phyloP scores from a whole-genome alignment of 2,888 invertebrate genomes.

The Adelphocoris suturalis region DNA sequence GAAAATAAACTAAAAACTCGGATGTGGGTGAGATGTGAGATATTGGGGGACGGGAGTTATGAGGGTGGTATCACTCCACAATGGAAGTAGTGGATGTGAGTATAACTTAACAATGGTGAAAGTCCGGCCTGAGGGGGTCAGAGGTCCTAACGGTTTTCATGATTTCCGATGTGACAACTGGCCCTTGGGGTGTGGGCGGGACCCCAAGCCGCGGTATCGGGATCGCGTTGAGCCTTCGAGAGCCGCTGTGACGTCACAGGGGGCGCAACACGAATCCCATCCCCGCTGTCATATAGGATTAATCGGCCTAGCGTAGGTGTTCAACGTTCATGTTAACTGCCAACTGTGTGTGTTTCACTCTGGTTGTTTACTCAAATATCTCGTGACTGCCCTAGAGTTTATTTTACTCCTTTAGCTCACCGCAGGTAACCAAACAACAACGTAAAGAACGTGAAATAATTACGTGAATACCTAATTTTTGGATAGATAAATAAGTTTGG shows the following conservation, averaged over 20 bases:
- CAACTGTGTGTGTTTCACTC: too few species aligned
- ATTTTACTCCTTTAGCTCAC: too few species aligned
- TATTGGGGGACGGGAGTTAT: not conserved
- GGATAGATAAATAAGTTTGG: too few species aligned
- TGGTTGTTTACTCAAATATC: too few species aligned
- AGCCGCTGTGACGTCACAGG: not conserved
- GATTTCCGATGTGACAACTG: conserved; percentile 62
- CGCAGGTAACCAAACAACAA: too few species aligned
- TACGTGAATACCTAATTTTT: too few species aligned
- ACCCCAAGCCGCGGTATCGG: conserved; percentile 16
- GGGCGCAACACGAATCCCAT: not conserved
- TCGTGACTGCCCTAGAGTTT: too few species aligned
- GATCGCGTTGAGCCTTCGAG: not conserved
- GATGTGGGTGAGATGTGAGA: conserved; percentile 17
- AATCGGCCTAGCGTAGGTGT: not conserved
- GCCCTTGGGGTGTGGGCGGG: conserved; percentile 41
- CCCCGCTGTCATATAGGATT: not conserved
- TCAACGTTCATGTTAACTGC: too few species aligned
- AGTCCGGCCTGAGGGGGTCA: conserved; percentile 58
- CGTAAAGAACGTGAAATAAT: too few species aligned
- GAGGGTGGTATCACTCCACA: conserved; percentile 35
- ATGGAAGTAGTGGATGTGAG: conserved; percentile 8
- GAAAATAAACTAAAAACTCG: conserved; percentile 18
- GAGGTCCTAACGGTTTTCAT: conserved; percentile 54
- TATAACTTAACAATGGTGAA: conserved; percentile 47